Evolutionary conservation across 2,888 invertebrate species (phyloP).

Genomic region (Hartigia nigra): DNA sequence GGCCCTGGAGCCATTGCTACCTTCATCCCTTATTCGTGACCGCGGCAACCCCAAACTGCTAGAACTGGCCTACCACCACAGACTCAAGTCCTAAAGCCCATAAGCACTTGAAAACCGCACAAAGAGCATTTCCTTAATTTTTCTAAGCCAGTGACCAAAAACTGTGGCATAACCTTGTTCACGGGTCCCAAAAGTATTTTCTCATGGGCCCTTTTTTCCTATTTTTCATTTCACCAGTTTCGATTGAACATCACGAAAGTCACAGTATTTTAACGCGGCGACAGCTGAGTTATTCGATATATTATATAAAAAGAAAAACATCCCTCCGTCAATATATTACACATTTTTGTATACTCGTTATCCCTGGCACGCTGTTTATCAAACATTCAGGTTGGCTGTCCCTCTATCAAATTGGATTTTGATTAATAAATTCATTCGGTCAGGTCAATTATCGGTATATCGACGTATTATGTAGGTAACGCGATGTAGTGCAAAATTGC

Average conservation of each 20-base stretch:
- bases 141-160: constrained; percentile 3
- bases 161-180: neutral
- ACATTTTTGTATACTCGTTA: neutral
- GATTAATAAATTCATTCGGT: neutral
- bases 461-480: neutral
- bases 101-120: neutral
- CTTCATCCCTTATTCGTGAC: neutral
- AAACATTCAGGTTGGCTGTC: neutral
- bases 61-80: neutral
- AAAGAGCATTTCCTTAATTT: neutral
- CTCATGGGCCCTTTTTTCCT: neutral
- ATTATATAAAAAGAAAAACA: neutral
- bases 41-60: neutral
- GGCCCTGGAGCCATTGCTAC: neutral
- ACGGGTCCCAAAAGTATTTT: neutral
- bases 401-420: neutral
- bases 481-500: neutral
- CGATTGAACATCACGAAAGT: neutral
- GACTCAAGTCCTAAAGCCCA: neutral
- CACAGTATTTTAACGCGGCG: neutral
- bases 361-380: neutral
- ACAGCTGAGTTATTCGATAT: neutral
- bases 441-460: neutral
- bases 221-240: neutral
- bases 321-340: neutral